Evolutionary conservation across 2,797 vertebrate genomes (phyloP).

Genomic region (Enteromius unitaeniatus): DNA sequence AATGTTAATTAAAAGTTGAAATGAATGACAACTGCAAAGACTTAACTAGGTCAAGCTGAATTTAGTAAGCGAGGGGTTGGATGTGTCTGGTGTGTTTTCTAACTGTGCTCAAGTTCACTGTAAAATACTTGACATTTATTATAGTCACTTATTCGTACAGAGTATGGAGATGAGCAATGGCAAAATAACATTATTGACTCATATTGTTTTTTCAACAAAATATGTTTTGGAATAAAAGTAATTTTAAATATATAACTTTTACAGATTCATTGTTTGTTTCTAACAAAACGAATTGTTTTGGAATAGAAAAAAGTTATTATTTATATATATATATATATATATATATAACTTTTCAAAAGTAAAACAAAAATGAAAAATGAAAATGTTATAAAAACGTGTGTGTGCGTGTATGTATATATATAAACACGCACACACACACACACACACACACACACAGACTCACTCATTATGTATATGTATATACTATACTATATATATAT

Average conservation of each 20-base stretch:
- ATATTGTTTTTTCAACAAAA: not conserved
- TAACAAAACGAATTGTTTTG: no score
- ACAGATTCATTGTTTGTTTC: no score
- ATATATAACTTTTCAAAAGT: no score
- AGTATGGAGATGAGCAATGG: not conserved
- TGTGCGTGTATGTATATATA: no score
- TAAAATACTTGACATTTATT: not conserved
- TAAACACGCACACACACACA: no score
- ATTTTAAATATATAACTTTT: not conserved
- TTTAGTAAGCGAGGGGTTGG: not conserved
- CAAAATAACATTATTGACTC: not conserved
- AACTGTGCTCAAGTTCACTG: not conserved
- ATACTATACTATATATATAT: no score
- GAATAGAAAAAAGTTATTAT: no score
- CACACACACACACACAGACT: no score
- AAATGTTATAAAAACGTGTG: no score
- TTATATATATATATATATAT: no score
- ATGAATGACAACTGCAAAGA: not conserved
- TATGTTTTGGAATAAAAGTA: not conserved
- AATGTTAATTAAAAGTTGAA: constrained; percentile 7
- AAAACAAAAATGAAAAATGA: no score
- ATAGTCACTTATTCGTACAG: not conserved
- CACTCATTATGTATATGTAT: no score
- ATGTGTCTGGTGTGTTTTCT: not conserved
- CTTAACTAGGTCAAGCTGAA: not conserved